Conservation (phyloP, 1,140 invertebrate species). For the Anastatus disparis region DNA sequence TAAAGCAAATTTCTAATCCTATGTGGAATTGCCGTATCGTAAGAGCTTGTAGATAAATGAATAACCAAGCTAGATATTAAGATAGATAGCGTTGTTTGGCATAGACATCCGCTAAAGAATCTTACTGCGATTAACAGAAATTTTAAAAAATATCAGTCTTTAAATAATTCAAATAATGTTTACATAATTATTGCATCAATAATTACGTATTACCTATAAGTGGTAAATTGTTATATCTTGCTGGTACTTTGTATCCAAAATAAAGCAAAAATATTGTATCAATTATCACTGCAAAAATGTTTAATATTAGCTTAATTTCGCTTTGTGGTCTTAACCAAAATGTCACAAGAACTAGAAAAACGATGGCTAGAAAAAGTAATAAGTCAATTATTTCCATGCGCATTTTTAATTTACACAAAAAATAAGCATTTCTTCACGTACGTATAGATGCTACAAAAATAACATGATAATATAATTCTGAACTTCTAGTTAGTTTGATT, state of each 20-base stretch:
- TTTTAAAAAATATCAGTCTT: too few relatives aligned
- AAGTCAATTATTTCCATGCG: conserved; percentile 1
- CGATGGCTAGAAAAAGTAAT: conserved; percentile 65
- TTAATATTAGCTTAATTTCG: conserved; percentile 72
- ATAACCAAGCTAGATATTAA: conserved; percentile 71
- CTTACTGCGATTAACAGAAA: conserved; percentile 64
- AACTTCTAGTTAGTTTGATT: conserved; percentile 67
- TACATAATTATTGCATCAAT: too few relatives aligned
- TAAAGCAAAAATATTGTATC: conserved; percentile 72
- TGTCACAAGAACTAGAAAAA: conserved; percentile 69
- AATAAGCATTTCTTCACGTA: too few relatives aligned
- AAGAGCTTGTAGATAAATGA: conserved; percentile 63
- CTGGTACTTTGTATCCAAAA: conserved; percentile 70
- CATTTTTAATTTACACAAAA: neutral
- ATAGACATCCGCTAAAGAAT: conserved; percentile 68
- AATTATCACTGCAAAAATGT: conserved; percentile 67
- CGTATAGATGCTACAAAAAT: conserved; percentile 71
- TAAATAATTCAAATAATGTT: too few relatives aligned
- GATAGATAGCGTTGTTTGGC: conserved; percentile 69
- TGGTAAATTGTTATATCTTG: conserved; percentile 70
- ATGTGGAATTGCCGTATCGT: conserved; percentile 67
- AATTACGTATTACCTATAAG: conserved; percentile 70
- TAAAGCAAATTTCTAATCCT: conserved; percentile 66
- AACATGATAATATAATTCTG: conserved; percentile 70
- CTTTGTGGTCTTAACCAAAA: conserved; percentile 75